These are phyloP conservation scores for Leucoptera coffeella DNA, from an alignment of 2,888 invertebrate species.

Conservation along the genomic window DNA sequence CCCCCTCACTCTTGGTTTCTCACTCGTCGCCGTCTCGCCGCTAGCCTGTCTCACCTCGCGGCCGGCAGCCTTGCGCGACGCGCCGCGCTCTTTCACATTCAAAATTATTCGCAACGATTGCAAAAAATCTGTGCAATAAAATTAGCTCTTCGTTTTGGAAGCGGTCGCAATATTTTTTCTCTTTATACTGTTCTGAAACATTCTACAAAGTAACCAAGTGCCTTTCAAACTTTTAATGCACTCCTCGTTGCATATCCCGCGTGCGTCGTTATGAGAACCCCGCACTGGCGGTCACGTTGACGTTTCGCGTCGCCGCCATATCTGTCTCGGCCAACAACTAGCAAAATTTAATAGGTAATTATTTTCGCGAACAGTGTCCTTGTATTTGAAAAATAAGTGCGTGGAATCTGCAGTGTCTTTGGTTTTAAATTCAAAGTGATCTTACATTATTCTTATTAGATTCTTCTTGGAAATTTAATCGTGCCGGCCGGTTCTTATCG, in stretches of 20 bases:
- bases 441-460: slow-evolving; percentile 44
- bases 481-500: slow-evolving; percentile 53
- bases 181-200: neutral
- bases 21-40: slow-evolving; percentile 50
- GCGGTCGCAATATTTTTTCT: slow-evolving; percentile 20
- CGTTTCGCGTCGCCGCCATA: slow-evolving; percentile 64
- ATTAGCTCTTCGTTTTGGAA: slow-evolving; percentile 18
- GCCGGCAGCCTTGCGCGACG: slow-evolving; percentile 54
- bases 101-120: slow-evolving; percentile 53
- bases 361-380: slow-evolving; percentile 44
- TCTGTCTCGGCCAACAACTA: slow-evolving; percentile 58
- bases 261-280: slow-evolving; percentile 77
- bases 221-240: slow-evolving; percentile 51
- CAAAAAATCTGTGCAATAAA: slow-evolving; percentile 52
- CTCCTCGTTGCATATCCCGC: slow-evolving; percentile 63
- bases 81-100: slow-evolving; percentile 53
- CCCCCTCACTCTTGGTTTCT: slow-evolving; percentile 50
- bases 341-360: slow-evolving; percentile 57
- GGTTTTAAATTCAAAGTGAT: no score
- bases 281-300: slow-evolving; percentile 65
- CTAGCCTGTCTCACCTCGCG: slow-evolving; percentile 54
- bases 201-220: slow-evolving; percentile 22
- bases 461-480: slow-evolving; percentile 38
- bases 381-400: no score
- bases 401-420: no score